phyloP scores from a whole-genome alignment of 2,888 invertebrate genomes.

The Ashinkailepas kermadecensis region DNA sequence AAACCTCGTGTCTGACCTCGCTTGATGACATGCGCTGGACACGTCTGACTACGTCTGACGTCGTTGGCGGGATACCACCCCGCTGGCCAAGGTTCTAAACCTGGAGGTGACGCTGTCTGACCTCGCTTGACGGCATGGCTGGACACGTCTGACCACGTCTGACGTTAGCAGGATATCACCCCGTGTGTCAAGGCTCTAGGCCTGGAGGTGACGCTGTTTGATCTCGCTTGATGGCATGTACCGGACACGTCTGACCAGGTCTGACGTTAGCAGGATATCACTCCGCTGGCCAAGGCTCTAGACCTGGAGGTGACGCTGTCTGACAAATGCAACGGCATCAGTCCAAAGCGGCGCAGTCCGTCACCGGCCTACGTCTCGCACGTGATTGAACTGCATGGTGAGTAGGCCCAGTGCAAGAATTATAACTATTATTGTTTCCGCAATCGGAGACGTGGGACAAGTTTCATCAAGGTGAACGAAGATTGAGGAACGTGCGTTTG shows the following conservation, averaged over 20 bases:
- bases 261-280: not conserved
- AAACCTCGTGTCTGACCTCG: not conserved
- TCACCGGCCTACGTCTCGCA: conserved; percentile 7
- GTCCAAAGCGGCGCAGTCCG: not conserved
- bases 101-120: conserved; percentile 6
- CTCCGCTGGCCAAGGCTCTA: not conserved
- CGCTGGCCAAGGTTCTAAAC: not conserved
- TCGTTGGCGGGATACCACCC: conserved; percentile 3
- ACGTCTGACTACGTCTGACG: no score
- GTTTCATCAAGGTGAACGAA: no score
- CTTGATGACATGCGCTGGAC: no score
- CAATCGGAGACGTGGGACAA: no score
- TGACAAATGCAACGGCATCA: conserved; percentile 8
- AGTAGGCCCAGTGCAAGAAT: not conserved
- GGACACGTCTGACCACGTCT: no score
- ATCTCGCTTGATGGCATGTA: no score
- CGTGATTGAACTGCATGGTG: not conserved
- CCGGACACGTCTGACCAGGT: no score
- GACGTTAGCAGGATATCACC: conserved; percentile 3
- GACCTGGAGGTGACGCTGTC: conserved; percentile 13
- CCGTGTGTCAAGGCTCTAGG: not conserved
- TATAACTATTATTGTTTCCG: no score
- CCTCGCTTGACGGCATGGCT: no score
- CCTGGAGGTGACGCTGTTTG: conserved; percentile 2
- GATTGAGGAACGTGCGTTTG: no score